Conservation (phyloP, 2,113 vertebrate species). For the Polyodon spathula region DNA sequence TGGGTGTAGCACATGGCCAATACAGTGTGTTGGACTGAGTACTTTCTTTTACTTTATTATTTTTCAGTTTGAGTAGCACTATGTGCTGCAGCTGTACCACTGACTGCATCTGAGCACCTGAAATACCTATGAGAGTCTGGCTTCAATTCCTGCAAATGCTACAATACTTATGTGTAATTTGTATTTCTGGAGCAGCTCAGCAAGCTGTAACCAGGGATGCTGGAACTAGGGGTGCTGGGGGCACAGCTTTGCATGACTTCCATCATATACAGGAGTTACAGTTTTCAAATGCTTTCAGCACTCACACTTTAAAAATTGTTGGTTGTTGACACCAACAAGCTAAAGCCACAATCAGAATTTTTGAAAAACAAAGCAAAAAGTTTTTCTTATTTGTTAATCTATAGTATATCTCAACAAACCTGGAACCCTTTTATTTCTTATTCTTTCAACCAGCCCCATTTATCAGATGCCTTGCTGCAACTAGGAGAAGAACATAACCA, state of each 20-base stretch:
- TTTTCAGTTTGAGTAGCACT: no score
- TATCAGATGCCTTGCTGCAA: conserved; percentile 65
- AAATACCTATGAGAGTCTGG: no score
- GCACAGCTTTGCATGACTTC: no score
- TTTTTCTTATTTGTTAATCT: not conserved
- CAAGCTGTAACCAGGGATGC: no score
- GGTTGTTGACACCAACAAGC: not conserved
- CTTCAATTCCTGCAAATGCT: conserved; percentile 6
- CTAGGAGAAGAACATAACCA: conserved; percentile 72
- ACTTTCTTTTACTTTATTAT: no score
- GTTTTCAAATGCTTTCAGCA: conserved; percentile 9
- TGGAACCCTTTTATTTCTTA: conserved; percentile 3
- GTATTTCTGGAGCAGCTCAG: not conserved
- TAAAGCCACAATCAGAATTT: not conserved
- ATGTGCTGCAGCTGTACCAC: no score
- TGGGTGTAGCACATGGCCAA: no score
- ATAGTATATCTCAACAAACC: not conserved
- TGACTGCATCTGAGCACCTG: no score
- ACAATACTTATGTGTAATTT: not conserved
- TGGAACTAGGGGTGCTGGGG: no score
- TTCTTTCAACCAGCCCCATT: conserved; percentile 55
- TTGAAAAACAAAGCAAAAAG: not conserved
- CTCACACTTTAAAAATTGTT: no score
- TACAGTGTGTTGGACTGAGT: no score
- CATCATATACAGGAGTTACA: conserved; percentile 4